Evolutionary conservation across 2,888 invertebrate species (phyloP).

Genomic region (Pecten maximus): DNA sequence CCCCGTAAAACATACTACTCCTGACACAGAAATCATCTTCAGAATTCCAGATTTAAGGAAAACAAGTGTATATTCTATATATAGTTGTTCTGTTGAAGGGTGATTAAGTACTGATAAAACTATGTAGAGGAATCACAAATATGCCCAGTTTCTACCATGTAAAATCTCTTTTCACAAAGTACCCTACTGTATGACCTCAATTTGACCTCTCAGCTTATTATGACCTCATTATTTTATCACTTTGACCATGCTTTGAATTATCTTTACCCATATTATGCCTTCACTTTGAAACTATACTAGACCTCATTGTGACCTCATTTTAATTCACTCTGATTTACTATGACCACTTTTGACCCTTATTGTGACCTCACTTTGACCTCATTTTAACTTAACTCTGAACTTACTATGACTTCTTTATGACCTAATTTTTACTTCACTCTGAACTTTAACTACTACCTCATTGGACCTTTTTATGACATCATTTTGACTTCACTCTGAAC

Average conservation of each 20-base stretch:
- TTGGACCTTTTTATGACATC: background rate
- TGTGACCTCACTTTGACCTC: background rate
- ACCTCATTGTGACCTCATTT: background rate
- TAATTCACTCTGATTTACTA: background rate
- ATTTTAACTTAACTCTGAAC: background rate
- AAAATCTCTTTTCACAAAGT: too few species aligned
- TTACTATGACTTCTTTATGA: background rate
- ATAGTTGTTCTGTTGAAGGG: too few species aligned
- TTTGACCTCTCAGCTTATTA: background rate
- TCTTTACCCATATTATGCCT: too few species aligned
- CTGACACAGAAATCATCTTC: too few species aligned
- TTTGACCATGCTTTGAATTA: too few species aligned
- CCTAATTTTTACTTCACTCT: background rate
- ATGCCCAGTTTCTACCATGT: too few species aligned
- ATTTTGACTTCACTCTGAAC: background rate
- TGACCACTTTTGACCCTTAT: background rate
- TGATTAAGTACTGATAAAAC: too few species aligned
- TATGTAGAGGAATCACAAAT: too few species aligned
- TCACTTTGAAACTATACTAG: too few species aligned
- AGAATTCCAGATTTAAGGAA: too few species aligned
- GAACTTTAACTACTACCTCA: background rate
- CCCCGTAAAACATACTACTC: background rate
- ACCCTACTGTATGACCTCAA: conserved; percentile 18
- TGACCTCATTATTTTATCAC: too few species aligned
- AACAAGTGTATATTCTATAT: too few species aligned